Conservation (phyloP, 2,888 invertebrate species). For the Hydriomena furcata region DNA sequence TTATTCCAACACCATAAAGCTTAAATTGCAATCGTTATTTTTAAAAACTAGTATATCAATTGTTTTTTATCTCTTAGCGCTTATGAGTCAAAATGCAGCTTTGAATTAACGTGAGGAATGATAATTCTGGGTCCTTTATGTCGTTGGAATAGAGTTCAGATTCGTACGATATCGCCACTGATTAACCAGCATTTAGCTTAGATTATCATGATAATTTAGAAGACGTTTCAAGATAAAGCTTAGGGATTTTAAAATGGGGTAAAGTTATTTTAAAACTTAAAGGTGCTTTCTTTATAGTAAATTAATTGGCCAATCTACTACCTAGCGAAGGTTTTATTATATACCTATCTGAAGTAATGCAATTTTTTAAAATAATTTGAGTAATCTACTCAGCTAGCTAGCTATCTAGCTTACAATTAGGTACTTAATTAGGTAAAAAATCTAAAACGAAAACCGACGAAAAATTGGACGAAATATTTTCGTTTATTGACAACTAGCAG, state of each 20-base stretch:
- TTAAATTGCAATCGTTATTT: slow-evolving; percentile 4
- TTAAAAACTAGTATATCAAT: neutral
- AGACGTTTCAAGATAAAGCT: slow-evolving; percentile 1
- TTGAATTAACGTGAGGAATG: neutral
- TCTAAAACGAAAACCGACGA: too few relatives aligned
- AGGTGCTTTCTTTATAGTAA: too few relatives aligned
- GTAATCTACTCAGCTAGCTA: too few relatives aligned
- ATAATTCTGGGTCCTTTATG: neutral
- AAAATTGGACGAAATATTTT: too few relatives aligned
- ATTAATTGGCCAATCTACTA: too few relatives aligned
- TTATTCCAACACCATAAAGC: slow-evolving; percentile 8
- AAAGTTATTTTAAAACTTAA: neutral
- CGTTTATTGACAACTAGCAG: too few relatives aligned
- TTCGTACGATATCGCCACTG: neutral
- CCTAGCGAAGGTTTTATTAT: too few relatives aligned
- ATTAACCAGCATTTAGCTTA: slow-evolving; percentile 1
- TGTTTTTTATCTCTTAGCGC: neutral
- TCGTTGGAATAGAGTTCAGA: slow-evolving; percentile 1
- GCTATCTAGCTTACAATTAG: too few relatives aligned
- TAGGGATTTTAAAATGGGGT: neutral
- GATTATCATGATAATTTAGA: slow-evolving; percentile 1
- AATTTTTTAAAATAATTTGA: too few relatives aligned
- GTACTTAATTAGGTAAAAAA: too few relatives aligned
- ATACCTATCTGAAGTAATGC: too few relatives aligned
- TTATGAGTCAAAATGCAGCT: neutral